Conservation (phyloP, 1,140 invertebrate genomes). For the Grapholita molesta region DNA sequence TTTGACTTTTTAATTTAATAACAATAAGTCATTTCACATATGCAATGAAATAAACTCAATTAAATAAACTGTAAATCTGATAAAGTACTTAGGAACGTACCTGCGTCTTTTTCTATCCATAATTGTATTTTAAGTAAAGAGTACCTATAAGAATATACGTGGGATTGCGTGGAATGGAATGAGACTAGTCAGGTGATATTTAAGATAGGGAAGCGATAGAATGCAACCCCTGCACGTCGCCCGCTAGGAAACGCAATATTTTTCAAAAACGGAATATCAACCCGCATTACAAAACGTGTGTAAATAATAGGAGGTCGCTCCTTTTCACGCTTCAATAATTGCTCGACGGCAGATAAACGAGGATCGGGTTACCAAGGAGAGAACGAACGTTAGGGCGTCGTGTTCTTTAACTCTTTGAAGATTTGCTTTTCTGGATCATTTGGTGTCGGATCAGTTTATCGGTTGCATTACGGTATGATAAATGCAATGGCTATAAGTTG, state of each 20-base stretch:
- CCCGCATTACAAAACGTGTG: slow-evolving; percentile 74
- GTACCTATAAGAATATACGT: too few species aligned
- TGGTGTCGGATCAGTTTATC: slow-evolving; percentile 19
- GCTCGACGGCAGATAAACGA: slow-evolving; percentile 75
- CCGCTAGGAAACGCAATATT: slow-evolving; percentile 71
- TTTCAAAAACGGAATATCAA: slow-evolving; percentile 65
- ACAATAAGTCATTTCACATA: too few species aligned
- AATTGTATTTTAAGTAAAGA: too few species aligned
- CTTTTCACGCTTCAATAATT: slow-evolving; percentile 78
- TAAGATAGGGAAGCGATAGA: background rate
- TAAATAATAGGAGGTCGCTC: slow-evolving; percentile 75
- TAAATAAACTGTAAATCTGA: too few species aligned
- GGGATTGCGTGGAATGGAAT: too few species aligned
- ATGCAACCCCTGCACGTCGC: background rate
- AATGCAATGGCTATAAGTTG: slow-evolving; percentile 22
- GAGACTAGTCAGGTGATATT: background rate
- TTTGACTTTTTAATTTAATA: too few species aligned
- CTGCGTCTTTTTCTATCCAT: too few species aligned
- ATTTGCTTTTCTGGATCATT: slow-evolving; percentile 27
- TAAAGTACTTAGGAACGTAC: too few species aligned
- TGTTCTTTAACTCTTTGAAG: slow-evolving; percentile 53
- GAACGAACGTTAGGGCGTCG: slow-evolving; percentile 47
- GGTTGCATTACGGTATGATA: background rate
- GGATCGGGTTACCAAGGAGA: slow-evolving; percentile 57
- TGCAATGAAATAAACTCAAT: too few species aligned